Base-by-base conservation (phyloP, 92 coral and sea anemone genomes). In the Parazoanthus atlanticus region DNA sequence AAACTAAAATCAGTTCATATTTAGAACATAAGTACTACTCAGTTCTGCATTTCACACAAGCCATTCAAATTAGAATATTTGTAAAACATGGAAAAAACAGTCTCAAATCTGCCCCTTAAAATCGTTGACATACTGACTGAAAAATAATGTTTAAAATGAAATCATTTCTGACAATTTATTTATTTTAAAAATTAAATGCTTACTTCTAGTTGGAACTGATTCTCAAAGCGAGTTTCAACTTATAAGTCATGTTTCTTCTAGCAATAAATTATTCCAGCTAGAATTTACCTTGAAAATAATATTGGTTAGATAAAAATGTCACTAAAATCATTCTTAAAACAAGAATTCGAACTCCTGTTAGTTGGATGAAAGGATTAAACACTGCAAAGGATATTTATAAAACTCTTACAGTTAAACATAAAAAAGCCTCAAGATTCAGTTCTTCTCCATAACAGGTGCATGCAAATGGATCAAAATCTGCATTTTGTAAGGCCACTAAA, bases 381-480 rank as follows among this genome's bases (percentile, higher is more conserved):
- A 21, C 28, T 25, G 69, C 69, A 23, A 61, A 25, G 21, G 58
- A 1, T 52, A 52, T 52, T 16, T 46, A 0, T 12, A 52, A 52
- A 15, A 52, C 21, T 52, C 58, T 49, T 52, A 52, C 3, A 52
- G 4, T 15, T 13, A 52, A 19, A 61, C 28, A 23, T 4, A 5
- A 19, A 72, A 72, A 72, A 72, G 1, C 17, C 76, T 30, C 82
- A 46, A 43, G 23, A 78, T 26, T 52, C 56, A n/a, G n/a, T 41
- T 43, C 17, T 30, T n/a, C 25, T 54, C 49, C 25, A 31, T 65
- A 81, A 56, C 85, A 81, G 73, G 85, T 56, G 74, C 66, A 56
- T 81, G 34, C 33, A 78, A 26, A 49, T 46, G 8, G 28, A 38
- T 81, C 65, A 23, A 61, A 81, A 81, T 81, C 85, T 81, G 72